Conservation (phyloP, 37 sponge, comb jelly and placozoan species). For the Mnemiopsis leidyi region DNA sequence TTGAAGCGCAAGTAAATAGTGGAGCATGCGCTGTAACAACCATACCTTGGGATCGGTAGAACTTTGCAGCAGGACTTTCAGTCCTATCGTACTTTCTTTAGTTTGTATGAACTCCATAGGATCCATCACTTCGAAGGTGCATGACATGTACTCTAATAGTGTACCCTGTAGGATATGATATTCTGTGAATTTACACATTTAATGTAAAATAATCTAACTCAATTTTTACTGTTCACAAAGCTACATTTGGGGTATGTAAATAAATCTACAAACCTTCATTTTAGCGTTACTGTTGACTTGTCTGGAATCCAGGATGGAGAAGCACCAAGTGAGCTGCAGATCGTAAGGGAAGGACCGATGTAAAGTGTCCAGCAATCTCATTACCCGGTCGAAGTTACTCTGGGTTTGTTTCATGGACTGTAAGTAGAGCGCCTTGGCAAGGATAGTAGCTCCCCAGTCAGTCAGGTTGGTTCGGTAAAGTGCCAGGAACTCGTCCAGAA, state of each 20-base stretch:
- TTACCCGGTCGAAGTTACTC: slow-evolving; percentile 41
- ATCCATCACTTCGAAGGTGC: slow-evolving; percentile 15
- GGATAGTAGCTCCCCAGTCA: background rate
- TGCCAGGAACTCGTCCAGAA: slow-evolving; percentile 30
- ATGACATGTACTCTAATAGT: background rate
- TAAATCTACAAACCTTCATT: slow-evolving; percentile 37
- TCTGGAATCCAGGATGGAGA: background rate
- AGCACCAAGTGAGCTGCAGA: slow-evolving; percentile 9
- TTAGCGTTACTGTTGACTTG: slow-evolving; percentile 7
- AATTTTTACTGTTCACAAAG: too few relatives aligned
- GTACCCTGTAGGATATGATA: background rate
- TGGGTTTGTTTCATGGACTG: slow-evolving; percentile 54
- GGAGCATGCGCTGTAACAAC: too few relatives aligned
- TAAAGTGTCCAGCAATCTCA: slow-evolving; percentile 14
- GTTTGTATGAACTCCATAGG: slow-evolving; percentile 31
- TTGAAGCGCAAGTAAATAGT: too few relatives aligned
- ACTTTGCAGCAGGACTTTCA: slow-evolving; percentile 7
- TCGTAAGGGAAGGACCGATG: background rate
- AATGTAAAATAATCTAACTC: too few relatives aligned
- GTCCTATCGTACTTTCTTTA: background rate
- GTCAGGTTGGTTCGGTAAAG: slow-evolving; percentile 35
- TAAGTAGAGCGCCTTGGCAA: slow-evolving; percentile 31
- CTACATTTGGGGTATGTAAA: too few relatives aligned
- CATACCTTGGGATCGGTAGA: slow-evolving; percentile 1
- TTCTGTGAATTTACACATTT: background rate